These are phyloP conservation scores for Cheilosia soror DNA, from an alignment of 2,888 invertebrate species.

Conservation along the genomic window DNA sequence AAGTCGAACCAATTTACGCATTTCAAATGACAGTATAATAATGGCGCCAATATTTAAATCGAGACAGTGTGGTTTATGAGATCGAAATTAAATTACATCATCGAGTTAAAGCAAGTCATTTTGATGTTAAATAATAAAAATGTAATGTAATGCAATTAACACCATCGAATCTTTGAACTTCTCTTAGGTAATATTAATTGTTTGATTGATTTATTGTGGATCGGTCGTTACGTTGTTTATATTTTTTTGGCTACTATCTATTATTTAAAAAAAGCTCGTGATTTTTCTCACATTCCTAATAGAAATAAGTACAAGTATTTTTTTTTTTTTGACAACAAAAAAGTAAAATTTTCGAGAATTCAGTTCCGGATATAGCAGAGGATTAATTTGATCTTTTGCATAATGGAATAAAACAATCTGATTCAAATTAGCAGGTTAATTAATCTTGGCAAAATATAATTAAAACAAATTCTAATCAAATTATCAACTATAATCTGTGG, in stretches of 20 bases:
- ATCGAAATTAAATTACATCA: constrained; percentile 17
- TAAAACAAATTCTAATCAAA: constrained; percentile 5
- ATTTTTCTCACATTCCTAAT: neutral
- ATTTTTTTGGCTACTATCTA: neutral
- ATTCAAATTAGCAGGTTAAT: constrained; percentile 25
- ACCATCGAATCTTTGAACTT: neutral
- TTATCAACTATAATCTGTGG: constrained; percentile 16
- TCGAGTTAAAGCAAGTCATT: neutral
- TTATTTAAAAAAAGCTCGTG: neutral
- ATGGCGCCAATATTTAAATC: no score
- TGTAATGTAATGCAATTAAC: constrained; percentile 9
- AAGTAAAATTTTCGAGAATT: neutral
- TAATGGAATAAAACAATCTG: neutral
- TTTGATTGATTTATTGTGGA: constrained; percentile 3
- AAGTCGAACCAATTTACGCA: no score
- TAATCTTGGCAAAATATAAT: constrained; percentile 19
- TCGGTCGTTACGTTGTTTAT: no score
- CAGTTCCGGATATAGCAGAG: constrained; percentile 20
- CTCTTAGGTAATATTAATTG: neutral
- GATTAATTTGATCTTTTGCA: constrained; percentile 8
- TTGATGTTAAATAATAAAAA: neutral
- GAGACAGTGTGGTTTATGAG: neutral
- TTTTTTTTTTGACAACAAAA: neutral
- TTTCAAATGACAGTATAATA: no score
- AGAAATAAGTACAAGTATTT: constrained; percentile 1